Evolutionary conservation across 2,797 vertebrate species (phyloP), one percentile per base, ranked within the genome.

Genomic region (Sylvia borin): DNA sequence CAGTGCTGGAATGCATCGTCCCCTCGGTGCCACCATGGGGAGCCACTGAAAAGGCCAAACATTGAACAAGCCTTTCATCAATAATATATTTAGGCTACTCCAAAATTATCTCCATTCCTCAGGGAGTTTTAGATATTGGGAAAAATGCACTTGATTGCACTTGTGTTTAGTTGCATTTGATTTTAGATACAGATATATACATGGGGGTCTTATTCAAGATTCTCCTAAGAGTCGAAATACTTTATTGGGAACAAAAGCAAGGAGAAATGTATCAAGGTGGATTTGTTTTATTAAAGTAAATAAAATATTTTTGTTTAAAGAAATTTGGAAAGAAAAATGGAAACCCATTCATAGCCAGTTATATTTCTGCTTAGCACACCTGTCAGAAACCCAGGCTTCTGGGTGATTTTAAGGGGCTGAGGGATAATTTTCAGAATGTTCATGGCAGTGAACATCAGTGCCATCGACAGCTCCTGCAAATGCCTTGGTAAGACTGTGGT

Each of bases 1-100:
- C 25, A 58, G 34, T 0, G 8, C n/a, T 22, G 16, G 14, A 67
- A 74, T 1, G 2, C 75, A 80, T 42, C 6, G 0, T 47, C 20
- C 40, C 47, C 32, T 27, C 42, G 2, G 3, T 34, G 62, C 36
- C 88, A 90, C 66, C 77, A 27, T 0, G 8, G 62, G 50, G 45
- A 88, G 62, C 58, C 70, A 88, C 82, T 29, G 29, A 29, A 80
- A 85, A 94, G 50, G 58, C 27, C 76, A 72, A 74, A 50, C 7
- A 21, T 0, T 21, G 6, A 68, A 74, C 65, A 81, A 64, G 6
- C 8, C 9, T 38, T 94, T 60, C 26, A 72, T 40, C 40, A 75
- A 48, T 4, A 71, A 21, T 2, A 8, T 10, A 57, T 47, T 64
- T 45, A 85, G 55, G 21, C 17, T 70, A 29, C 11, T 77, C 19